Evolutionary conservation across 2,797 vertebrate genomes (phyloP).

Genomic region (Peromyscus nudipes): DNA sequence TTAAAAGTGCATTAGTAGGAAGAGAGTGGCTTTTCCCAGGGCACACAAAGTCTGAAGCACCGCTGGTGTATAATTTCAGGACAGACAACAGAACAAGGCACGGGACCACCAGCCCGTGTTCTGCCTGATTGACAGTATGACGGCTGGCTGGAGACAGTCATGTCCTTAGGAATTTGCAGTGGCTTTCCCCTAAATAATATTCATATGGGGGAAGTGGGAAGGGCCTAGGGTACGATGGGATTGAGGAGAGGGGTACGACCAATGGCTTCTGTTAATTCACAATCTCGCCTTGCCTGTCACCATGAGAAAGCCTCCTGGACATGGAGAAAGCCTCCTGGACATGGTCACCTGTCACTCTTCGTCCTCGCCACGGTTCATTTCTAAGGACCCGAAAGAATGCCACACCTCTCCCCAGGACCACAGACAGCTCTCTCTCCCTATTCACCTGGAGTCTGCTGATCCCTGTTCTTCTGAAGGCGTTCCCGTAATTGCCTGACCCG

Average conservation of each 20-base stretch:
- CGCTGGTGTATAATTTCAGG: slow-evolving; percentile 72
- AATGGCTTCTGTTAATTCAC: background rate
- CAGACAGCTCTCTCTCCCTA: background rate
- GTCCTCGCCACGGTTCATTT: background rate
- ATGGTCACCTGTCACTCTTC: background rate
- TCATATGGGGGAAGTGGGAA: background rate
- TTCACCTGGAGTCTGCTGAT: background rate
- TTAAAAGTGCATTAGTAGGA: slow-evolving; percentile 67
- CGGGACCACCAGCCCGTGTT: slow-evolving; percentile 29
- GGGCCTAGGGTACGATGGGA: background rate
- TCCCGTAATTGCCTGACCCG: background rate
- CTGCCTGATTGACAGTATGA: slow-evolving; percentile 44
- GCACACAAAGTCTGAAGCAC: slow-evolving; percentile 37
- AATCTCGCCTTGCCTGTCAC: background rate
- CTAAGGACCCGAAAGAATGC: background rate
- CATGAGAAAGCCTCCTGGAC: background rate
- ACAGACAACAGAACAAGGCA: slow-evolving; percentile 47
- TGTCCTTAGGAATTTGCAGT: background rate
- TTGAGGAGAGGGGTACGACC: background rate
- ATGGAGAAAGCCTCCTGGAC: too few species aligned
- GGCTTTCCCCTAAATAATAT: background rate
- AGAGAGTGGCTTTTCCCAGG: slow-evolving; percentile 28
- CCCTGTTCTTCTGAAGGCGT: background rate
- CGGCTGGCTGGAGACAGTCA: background rate
- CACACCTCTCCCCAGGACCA: background rate